These are phyloP conservation scores for Limanda limanda DNA, from an alignment of 2,113 vertebrate species.

Conservation along the genomic window DNA sequence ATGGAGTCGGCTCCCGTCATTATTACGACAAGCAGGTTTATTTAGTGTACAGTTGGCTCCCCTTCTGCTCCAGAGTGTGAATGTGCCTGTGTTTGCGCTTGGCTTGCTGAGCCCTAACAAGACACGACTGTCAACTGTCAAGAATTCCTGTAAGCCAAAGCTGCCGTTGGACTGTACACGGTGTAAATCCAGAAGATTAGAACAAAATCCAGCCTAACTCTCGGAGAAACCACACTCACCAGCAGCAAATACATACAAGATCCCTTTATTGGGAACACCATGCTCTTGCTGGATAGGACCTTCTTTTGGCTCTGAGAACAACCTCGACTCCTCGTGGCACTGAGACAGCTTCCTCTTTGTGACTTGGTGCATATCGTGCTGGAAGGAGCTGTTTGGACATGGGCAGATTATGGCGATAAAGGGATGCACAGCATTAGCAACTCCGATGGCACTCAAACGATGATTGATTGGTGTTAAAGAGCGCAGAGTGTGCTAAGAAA, in stretches of 20 bases:
- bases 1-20: constrained; percentile 81
- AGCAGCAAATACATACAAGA: constrained; percentile 3
- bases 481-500: not conserved
- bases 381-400: not conserved
- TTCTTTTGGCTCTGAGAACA: not conserved
- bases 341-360: not conserved
- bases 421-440: not conserved
- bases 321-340: not conserved
- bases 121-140: constrained; percentile 67
- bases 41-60: constrained; percentile 76
- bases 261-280: not conserved
- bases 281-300: not conserved
- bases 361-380: not conserved
- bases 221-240: constrained; percentile 11
- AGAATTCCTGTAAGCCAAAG: constrained; percentile 38
- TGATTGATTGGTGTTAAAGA: not conserved
- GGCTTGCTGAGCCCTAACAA: constrained; percentile 56
- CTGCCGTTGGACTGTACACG: constrained; percentile 33
- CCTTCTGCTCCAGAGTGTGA: constrained; percentile 30
- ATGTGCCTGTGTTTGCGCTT: constrained; percentile 28
- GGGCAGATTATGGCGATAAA: not conserved
- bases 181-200: constrained; percentile 49
- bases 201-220: constrained; percentile 25
- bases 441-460: not conserved
- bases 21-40: constrained; percentile 80